phyloP scores from a whole-genome alignment of 2,113 vertebrate genomes.

The Diadophis punctatus region DNA sequence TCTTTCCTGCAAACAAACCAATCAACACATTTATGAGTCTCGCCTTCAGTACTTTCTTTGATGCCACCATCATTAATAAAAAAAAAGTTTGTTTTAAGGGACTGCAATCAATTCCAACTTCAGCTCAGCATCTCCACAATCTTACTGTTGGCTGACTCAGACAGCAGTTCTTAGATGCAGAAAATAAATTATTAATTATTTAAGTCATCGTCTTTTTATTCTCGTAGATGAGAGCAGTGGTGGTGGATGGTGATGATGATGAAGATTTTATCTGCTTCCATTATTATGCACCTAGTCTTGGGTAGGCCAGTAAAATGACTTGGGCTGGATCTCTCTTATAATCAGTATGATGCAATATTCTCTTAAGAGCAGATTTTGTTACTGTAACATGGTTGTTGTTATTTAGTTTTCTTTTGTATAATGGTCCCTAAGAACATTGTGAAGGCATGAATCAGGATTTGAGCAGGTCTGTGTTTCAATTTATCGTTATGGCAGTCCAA shows the following conservation, averaged over 20 bases:
- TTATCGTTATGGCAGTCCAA: not conserved
- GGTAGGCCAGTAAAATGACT: not conserved
- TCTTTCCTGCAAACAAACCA: not conserved
- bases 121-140: not conserved
- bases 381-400: not conserved
- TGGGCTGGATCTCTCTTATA: not conserved
- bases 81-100: not conserved
- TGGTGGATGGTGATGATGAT: not conserved
- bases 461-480: not conserved
- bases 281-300: not conserved
- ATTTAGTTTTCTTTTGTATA: not conserved
- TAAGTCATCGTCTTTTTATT: not conserved
- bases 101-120: not conserved
- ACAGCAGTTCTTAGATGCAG: not conserved
- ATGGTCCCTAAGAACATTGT: not conserved
- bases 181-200: not conserved
- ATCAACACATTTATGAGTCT: not conserved
- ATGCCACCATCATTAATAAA: not conserved
- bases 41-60: not conserved
- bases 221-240: not conserved
- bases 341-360: not conserved
- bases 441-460: not conserved
- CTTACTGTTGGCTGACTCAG: not conserved
- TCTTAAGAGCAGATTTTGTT: not conserved
- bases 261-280: not conserved